Evolutionary conservation across 2,888 invertebrate genomes (phyloP).

Genomic region (Cecidostiba fungosa): DNA sequence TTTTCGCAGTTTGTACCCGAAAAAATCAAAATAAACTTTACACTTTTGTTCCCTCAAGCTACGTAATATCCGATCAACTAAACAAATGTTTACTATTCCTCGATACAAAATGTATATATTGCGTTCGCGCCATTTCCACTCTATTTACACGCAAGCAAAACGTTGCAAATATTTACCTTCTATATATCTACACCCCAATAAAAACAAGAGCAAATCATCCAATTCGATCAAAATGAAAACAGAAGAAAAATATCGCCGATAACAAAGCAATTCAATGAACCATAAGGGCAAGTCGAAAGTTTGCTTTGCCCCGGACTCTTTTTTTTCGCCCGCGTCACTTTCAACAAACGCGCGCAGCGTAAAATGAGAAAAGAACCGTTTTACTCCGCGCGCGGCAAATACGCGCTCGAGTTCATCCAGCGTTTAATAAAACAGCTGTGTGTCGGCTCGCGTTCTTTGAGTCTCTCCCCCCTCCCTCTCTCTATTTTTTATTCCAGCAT

Average conservation of each 20-base stretch:
- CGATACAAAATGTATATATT: background rate
- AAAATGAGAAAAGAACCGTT: constrained; percentile 52
- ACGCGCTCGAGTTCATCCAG: constrained; percentile 42
- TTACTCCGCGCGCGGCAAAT: constrained; percentile 37
- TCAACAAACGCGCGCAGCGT: constrained; percentile 10
- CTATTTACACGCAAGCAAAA: too few relatives aligned
- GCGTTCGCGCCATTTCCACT: too few relatives aligned
- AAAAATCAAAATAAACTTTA: too few relatives aligned
- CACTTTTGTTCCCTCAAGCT: too few relatives aligned
- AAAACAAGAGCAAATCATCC: too few relatives aligned
- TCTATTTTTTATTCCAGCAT: constrained; percentile 27
- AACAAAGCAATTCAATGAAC: constrained; percentile 16
- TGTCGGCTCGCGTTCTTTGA: background rate
- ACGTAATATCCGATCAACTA: too few relatives aligned
- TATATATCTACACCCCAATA: too few relatives aligned
- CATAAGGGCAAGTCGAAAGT: constrained; percentile 9
- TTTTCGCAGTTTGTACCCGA: too few relatives aligned
- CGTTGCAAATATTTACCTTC: too few relatives aligned
- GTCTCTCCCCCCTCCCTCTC: background rate
- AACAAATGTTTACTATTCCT: background rate
- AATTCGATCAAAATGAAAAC: background rate
- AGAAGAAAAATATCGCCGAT: background rate
- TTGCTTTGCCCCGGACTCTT: constrained; percentile 13
- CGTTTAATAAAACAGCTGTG: constrained; percentile 43
- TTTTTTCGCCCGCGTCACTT: constrained; percentile 23